Evolutionary conservation across 2,888 invertebrate species (phyloP).

Genomic region (Polietes domitor): DNA sequence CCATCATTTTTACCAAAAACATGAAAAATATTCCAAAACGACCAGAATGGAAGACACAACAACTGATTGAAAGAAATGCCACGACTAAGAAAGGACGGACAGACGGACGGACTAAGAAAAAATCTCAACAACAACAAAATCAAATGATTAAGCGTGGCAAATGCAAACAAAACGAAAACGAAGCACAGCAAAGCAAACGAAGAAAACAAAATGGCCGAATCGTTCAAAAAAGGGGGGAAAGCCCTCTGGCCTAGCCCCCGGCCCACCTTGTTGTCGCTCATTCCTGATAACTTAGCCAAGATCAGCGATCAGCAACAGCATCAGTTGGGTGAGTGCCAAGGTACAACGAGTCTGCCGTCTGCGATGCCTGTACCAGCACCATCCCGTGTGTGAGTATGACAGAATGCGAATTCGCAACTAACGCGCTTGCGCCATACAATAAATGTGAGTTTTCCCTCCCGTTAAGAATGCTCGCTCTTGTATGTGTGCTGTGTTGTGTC

Average conservation of each 20-base stretch:
- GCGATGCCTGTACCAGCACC: no score
- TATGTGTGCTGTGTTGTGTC: neutral
- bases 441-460: neutral
- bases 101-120: neutral
- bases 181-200: neutral
- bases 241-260: neutral
- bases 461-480: neutral
- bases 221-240: neutral
- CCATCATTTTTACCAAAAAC: neutral
- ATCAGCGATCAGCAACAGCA: neutral
- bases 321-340: slow-evolving; percentile 7
- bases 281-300: slow-evolving; percentile 29
- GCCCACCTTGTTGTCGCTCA: neutral
- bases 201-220: slow-evolving; percentile 62
- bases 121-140: neutral
- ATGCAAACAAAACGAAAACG: slow-evolving; percentile 11
- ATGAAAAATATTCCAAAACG: neutral
- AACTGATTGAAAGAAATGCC: slow-evolving; percentile 14
- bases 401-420: slow-evolving; percentile 21
- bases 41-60: neutral
- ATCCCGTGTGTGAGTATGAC: neutral
- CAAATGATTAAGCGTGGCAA: slow-evolving; percentile 33
- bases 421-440: slow-evolving; percentile 53
- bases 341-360: neutral
- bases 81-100: no score